A percentile compares a stretch with the other conserved stretches of the same genome.
Evolutionary conservation across 2,888 invertebrate genomes (phyloP).

Genomic region (Drosophila longiperda): DNA sequence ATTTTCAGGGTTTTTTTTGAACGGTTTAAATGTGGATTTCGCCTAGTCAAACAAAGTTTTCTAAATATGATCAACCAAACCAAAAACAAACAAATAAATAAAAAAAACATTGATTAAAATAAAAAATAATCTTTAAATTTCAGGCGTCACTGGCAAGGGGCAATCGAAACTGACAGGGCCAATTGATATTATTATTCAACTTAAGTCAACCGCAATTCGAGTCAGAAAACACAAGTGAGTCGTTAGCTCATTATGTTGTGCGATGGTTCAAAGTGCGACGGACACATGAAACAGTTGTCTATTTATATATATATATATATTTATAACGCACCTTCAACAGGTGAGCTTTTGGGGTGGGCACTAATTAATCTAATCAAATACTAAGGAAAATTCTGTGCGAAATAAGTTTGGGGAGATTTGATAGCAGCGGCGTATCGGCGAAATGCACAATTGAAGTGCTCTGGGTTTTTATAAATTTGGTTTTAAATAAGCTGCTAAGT

Average conservation of each 20-base stretch:
- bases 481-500: constrained; percentile 30
- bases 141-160: constrained; percentile 20
- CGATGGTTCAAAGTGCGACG: constrained; percentile 56
- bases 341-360: constrained; percentile 11
- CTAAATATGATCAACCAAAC: not conserved
- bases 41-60: not conserved
- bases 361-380: constrained; percentile 58
- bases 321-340: constrained; percentile 8
- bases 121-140: constrained; percentile 4
- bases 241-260: constrained; percentile 41
- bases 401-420: constrained; percentile 14
- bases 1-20: not conserved
- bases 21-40: not conserved
- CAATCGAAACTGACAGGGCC: constrained; percentile 12
- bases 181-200: constrained; percentile 43
- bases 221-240: constrained; percentile 1
- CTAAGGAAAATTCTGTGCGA: not conserved
- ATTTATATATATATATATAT: constrained; percentile 53
- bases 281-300: constrained; percentile 49
- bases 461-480: constrained; percentile 27
- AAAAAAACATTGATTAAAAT: not conserved
- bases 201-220: constrained; percentile 13
- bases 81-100: not conserved
- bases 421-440: constrained; percentile 15
- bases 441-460: constrained; percentile 3